phyloP scores from a whole-genome alignment of 2,888 invertebrate species.

The Microctonus brassicae region DNA sequence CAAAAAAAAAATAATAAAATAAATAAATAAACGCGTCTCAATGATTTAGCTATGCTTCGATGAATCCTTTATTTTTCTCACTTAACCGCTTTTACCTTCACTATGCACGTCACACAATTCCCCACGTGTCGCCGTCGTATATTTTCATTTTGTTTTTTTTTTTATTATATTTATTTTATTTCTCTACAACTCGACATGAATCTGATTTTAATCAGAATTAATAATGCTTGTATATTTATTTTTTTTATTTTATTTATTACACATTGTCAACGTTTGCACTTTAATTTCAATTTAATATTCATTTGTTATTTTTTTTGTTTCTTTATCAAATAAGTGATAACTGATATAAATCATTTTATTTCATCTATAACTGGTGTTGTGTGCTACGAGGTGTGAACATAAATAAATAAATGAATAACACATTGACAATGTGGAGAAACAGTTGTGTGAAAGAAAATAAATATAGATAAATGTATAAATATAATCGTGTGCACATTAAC shows the following conservation, averaged over 20 bases:
- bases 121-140: background rate
- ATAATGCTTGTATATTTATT: conserved; percentile 1
- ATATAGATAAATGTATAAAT: conserved; percentile 14
- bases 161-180: background rate
- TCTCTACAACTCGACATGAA: background rate
- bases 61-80: conserved; percentile 42
- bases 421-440: conserved; percentile 6
- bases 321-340: background rate
- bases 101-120: conserved; percentile 21
- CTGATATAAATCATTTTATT: background rate
- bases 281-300: background rate
- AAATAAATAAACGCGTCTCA: conserved; percentile 38
- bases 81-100: conserved; percentile 16
- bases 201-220: background rate
- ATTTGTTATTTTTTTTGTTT: conserved; percentile 12
- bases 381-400: background rate
- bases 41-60: conserved; percentile 44
- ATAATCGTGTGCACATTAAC: conserved; percentile 43
- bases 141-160: conserved; percentile 8
- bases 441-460: background rate
- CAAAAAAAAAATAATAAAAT: conserved; percentile 17
- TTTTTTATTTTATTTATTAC: background rate
- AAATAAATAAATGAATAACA: conserved; percentile 25
- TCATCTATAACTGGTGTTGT: background rate
- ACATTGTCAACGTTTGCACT: background rate